A percentile compares a stretch with the other conserved stretches of the same genome.
Conservation (phyloP, 2,888 invertebrate species). For the Rhamphomyia laevipes region DNA sequence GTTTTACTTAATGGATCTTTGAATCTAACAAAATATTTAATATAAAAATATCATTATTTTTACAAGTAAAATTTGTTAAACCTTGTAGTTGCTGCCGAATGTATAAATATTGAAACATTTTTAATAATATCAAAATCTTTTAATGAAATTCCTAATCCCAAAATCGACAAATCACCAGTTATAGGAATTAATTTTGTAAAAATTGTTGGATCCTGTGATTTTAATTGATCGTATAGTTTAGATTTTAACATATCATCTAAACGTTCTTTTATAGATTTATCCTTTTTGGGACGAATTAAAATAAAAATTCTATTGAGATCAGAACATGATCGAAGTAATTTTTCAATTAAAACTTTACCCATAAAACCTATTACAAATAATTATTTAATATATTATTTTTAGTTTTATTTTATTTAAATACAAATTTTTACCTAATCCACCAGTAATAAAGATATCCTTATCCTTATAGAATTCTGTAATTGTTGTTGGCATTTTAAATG, state of each 20-base stretch:
- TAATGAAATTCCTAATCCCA: slow-evolving; percentile 46
- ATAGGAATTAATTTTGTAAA: slow-evolving; percentile 53
- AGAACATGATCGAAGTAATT: slow-evolving; percentile 70
- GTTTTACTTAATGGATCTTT: slow-evolving; percentile 62
- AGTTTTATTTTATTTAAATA: too few relatives aligned
- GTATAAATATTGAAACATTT: slow-evolving; percentile 57
- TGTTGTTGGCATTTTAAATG: too few relatives aligned
- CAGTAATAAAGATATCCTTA: too few relatives aligned
- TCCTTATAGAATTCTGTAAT: too few relatives aligned
- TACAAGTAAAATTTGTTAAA: too few relatives aligned
- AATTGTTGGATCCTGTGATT: slow-evolving; percentile 43
- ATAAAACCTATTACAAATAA: slow-evolving; percentile 56
- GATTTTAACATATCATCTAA: slow-evolving; percentile 45
- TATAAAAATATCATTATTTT: too few relatives aligned
- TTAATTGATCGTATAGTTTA: slow-evolving; percentile 36
- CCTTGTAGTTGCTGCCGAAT: slow-evolving; percentile 69
- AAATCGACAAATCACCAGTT: slow-evolving; percentile 46
- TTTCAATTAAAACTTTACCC: slow-evolving; percentile 82
- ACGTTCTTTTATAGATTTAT: slow-evolving; percentile 50
- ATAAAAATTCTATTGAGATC: slow-evolving; percentile 63
- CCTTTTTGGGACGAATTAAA: slow-evolving; percentile 61
- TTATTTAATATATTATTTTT: too few relatives aligned
- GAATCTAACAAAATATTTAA: slow-evolving; percentile 43
- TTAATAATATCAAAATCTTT: slow-evolving; percentile 42
- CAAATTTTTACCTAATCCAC: too few relatives aligned